Evolutionary conservation across 2,113 vertebrate species (phyloP).

Genomic region (Struthio camelus): DNA sequence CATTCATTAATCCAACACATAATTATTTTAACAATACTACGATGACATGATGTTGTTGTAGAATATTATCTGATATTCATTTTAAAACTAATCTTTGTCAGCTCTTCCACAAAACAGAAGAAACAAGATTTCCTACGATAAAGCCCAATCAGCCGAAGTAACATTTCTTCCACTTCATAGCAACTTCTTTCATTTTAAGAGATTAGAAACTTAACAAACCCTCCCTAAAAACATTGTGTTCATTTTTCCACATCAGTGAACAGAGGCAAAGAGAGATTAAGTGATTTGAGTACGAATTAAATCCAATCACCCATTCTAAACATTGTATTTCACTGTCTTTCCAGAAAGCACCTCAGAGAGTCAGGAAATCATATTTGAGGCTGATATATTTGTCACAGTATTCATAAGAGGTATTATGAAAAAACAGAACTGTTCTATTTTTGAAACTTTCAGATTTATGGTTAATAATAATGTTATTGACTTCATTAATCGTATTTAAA

Average conservation of each 20-base stretch:
- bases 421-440: neutral
- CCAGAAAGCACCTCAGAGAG: neutral
- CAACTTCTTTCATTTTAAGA: neutral
- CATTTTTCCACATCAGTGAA: neutral
- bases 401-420: neutral
- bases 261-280: neutral
- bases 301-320: neutral
- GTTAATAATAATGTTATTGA: neutral
- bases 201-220: neutral
- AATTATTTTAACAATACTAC: neutral
- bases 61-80: neutral
- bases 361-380: neutral
- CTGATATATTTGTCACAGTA: neutral
- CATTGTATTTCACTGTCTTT: neutral
- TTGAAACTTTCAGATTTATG: neutral
- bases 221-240: neutral
- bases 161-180: neutral
- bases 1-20: neutral
- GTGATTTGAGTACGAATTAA: neutral
- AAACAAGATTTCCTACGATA: neutral
- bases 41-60: neutral
- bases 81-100: slow-evolving; percentile 8
- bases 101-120: neutral
- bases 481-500: neutral
- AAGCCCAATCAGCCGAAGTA: neutral